Base-by-base conservation (phyloP, 1,140 invertebrate genomes). In the Drosophila mayri region DNA sequence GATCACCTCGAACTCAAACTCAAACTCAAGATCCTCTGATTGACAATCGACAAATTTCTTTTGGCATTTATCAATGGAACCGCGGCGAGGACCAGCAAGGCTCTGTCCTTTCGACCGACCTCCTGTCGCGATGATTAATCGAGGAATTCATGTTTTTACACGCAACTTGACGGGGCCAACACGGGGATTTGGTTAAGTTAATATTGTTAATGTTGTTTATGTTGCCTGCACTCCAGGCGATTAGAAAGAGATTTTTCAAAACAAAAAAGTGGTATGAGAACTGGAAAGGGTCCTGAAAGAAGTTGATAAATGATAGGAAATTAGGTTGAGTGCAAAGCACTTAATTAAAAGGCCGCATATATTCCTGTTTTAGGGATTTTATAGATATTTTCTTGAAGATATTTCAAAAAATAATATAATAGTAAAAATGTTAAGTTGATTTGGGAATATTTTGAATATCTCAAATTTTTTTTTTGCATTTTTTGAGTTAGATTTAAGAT, bases 31-130 rank as follows among this genome's bases (percentile, higher is more conserved):
- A 71, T 62, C 77, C 74, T 50, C 44, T 76, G 85, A 88, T 90
- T 88, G 85, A 88, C 85, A 88, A 79, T 81, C 57, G 79, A 88
- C 85, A 90, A 88, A 88, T 88, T 90, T 90, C 77, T 84, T 60
- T 59, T 77, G 63, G 78, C 77, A 90, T 88, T 88, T 85, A 90
- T 88, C 85, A 88, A 88, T 90, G 81, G 72, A 66, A 87, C 47
- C 73, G 30, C 70, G 44, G 14, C 49, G 28, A 73, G 46, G 52
- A 46, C 40, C 41, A 46, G 60, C 60, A 54, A 38, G 55, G 37
- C 44, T 16, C 44, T 46, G 44, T 25, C 22, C 22, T 25, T 20
- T 47, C 44, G 12, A 58, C 65, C 60, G 28, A 79, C 58, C 58
- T 41, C 60, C 46, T 71, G 49, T 60, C 77, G 46, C 44, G 62